Conservation (phyloP, 2,888 invertebrate species). For the Endomychus coccineus region DNA sequence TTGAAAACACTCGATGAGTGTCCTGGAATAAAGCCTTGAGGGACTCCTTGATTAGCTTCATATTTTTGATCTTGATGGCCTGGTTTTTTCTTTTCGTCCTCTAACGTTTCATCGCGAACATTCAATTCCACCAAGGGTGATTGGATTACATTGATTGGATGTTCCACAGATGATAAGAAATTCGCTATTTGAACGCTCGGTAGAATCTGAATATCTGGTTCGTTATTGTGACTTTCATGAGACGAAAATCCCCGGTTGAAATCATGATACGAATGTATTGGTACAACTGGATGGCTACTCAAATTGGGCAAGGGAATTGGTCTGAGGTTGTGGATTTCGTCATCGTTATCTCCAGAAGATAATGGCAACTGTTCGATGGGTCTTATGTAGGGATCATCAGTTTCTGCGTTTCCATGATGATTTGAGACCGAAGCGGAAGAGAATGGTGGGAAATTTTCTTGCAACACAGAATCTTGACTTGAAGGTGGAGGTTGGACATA, state of each 20-base stretch:
- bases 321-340: conserved; percentile 13
- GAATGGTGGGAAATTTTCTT: conserved; percentile 24
- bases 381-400: conserved; percentile 6
- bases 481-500: conserved; percentile 14
- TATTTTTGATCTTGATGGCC: conserved; percentile 5
- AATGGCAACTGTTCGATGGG: conserved; percentile 28
- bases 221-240: neutral
- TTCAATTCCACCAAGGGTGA: conserved; percentile 61
- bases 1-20: too few relatives aligned
- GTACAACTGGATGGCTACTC: conserved; percentile 42
- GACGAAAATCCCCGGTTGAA: conserved; percentile 41
- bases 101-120: conserved; percentile 25
- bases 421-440: conserved; percentile 7
- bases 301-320: conserved; percentile 59
- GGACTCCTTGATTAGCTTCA: too few relatives aligned
- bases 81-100: conserved; percentile 12
- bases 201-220: conserved; percentile 46
- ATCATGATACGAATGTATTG: conserved; percentile 51
- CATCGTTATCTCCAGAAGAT: conserved; percentile 25
- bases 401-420: too few relatives aligned
- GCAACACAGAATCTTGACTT: conserved; percentile 6
- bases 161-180: conserved; percentile 62
- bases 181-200: conserved; percentile 62
- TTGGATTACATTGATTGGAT: conserved; percentile 63
- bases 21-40: neutral